Evolutionary conservation across 2,113 vertebrate species (phyloP), one percentile per base, ranked within the genome.

Genomic region (Platichthys flesus): DNA sequence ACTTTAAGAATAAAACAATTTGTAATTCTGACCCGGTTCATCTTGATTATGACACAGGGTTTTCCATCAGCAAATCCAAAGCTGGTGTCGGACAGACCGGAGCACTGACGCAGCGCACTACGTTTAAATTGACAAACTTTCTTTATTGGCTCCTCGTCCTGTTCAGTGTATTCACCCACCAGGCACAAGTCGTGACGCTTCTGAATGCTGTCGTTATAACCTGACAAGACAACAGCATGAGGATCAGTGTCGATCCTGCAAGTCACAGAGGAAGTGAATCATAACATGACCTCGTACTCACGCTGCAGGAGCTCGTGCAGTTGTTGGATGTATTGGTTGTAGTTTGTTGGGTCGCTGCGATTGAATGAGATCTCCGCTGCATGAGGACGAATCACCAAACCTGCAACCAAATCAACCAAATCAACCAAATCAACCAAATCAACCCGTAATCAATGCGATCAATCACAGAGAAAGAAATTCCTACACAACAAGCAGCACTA

Each of bases 21-120:
- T 15, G 42, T 45, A 3, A 15, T 15, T 5, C 88, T 91, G 92
- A 99, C 97, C 91, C 97, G 95, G 89, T 99, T 99, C 96, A 99
- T 95, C 92, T 98, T 98, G 87, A 99, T 88, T 71, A 98, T 91
- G 90, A 99, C 81, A 26, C 97, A 99, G 8, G 97, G 97, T 45
- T 90, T 90, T 76, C 96, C 96, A 47, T 88, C 93, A 12, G 93
- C 86, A 69, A 95, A 99, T 61, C 97, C 97, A 60, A 96, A 98
- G 60, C 60, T 86, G 59, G 80, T 1, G 67, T 98, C 96, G 0
- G 86, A 78, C 60, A 94, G 74, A 60, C 97, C 97, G 47, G 95
- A 97, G 90, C 97, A 99, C 0, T 90, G 89, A 23, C 93, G 82
- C 75, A 99, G 94, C 1, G 73, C 70, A 9, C 85, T 86, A 51